Percentiles rank a stretch among this genome's conserved stretches.
Conservation (phyloP, 53 echinoderm and acorn worm genomes). For the Actinopyga echinites region DNA sequence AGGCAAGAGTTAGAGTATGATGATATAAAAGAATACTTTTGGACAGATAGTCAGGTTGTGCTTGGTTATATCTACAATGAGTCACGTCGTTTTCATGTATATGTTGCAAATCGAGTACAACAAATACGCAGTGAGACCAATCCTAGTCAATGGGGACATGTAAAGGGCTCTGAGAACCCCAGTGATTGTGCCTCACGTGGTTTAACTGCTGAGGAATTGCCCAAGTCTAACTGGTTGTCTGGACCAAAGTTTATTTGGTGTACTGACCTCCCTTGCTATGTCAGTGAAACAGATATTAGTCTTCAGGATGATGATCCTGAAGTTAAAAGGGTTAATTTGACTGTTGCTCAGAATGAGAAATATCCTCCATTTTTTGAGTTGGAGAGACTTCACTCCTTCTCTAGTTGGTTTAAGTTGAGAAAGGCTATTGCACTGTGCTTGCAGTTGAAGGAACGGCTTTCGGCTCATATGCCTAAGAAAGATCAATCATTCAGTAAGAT, state of each 20-base stretch:
- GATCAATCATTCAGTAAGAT: no score
- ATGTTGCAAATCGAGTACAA: conserved; percentile 59
- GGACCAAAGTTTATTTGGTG: conserved; percentile 54
- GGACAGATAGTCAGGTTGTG: conserved; percentile 64
- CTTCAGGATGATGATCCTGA: background rate
- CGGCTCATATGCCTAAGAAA: background rate
- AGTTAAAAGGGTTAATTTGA: background rate
- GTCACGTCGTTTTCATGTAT: conserved; percentile 56
- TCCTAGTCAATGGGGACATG: conserved; percentile 50
- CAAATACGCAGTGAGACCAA: conserved; percentile 45
- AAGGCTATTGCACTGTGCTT: conserved; percentile 13
- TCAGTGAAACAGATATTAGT: background rate
- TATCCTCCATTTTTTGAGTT: background rate
- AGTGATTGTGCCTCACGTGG: conserved; percentile 50
- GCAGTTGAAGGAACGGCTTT: background rate
- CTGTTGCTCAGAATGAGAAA: background rate
- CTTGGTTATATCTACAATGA: conserved; percentile 61
- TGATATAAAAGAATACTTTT: conserved; percentile 50
- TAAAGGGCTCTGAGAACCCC: conserved; percentile 51
- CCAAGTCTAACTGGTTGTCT: conserved; percentile 35
- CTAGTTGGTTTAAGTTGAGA: conserved; percentile 3
- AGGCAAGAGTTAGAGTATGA: conserved; percentile 53
- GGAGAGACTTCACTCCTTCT: background rate
- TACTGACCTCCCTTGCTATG: background rate
- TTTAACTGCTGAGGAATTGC: conserved; percentile 31